A percentile compares a stretch with the other conserved stretches of the same genome.
Conservation (phyloP, 2,888 invertebrate species). For the Acholoe squamosa region DNA sequence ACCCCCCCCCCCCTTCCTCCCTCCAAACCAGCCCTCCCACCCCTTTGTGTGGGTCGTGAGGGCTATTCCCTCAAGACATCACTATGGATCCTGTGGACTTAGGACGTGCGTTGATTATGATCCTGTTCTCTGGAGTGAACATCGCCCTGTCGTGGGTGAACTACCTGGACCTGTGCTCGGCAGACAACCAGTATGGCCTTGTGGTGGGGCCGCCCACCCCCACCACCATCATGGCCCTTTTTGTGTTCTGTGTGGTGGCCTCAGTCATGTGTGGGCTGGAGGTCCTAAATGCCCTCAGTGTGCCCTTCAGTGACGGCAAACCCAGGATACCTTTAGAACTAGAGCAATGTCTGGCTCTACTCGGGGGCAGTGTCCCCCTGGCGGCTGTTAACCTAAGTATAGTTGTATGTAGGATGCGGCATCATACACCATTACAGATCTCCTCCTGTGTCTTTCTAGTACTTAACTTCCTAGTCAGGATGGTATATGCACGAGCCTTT, state of each 20-base stretch:
- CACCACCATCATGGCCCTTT: conserved; percentile 14
- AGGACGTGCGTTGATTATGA: conserved; percentile 1
- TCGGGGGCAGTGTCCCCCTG: neutral
- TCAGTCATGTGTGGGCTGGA: conserved; percentile 27
- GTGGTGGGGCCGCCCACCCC: conserved; percentile 43
- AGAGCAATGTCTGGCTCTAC: conserved; percentile 33
- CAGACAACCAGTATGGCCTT: neutral
- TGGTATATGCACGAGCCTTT: conserved; percentile 30
- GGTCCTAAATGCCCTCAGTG: conserved; percentile 3
- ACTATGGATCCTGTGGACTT: conserved; percentile 25
- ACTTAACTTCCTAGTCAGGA: conserved; percentile 21
- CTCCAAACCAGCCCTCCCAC: too few species aligned
- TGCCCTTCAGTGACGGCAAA: conserved; percentile 30
- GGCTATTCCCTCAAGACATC: neutral
- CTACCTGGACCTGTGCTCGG: conserved; percentile 51
- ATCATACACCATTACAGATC: conserved; percentile 33
- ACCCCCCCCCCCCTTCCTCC: too few species aligned
- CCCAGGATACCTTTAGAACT: conserved; percentile 21
- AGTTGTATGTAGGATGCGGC: conserved; percentile 27
- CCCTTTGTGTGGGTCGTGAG: too few species aligned
- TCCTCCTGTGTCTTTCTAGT: conserved; percentile 33
- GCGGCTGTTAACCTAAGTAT: conserved; percentile 39
- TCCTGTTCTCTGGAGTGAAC: neutral
- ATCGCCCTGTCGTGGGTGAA: neutral
- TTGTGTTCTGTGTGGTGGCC: conserved; percentile 23